Base-by-base conservation (phyloP, 1,140 invertebrate species). In the Apis dorsata region DNA sequence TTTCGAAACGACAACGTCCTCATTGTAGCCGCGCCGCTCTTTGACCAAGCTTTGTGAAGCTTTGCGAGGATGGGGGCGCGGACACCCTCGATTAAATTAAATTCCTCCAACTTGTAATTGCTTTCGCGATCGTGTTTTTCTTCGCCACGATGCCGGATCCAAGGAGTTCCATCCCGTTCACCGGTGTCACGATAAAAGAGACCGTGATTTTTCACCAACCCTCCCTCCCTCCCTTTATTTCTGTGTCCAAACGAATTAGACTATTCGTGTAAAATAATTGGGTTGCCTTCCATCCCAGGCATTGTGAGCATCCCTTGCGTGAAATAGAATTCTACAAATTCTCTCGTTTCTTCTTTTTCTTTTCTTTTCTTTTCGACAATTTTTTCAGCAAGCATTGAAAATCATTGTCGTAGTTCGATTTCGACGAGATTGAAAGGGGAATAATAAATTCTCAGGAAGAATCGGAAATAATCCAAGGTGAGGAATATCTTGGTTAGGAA, bases 41-140 rank as follows among this genome's bases (percentile, higher is more conserved):
- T 63, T 59, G 68, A 79, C 44, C 57, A 44, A 71, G 75, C 66
- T 69, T 77, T 65, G 66, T 51, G 49, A 79, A 60, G 17, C 34
- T 44, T 44, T 8, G 10, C 17, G 57, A 28, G 24, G 53, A 66
- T 0, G 28, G 9, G 62, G 19, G 17, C 21, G 10, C n/a, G 17
- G 34, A 62, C 53, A 75, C 69, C 51, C 55, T 53, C 76, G 68
- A 79, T 68, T 79, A 79, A 83, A 83, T 83, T 83, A 83, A 83
- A 78, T 83, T 79, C 75, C 76, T 72, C 60, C 49, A 79, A 83
- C 65, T 82, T 82, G 80, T 82, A 82, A 82, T 82, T 82, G 65
- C 80, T 82, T 82, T 51, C 57, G 44, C 24, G 24, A 74, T 63
- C 73, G 28, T 77, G 65, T 82, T 82, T 82, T 82, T 82, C 80